Evolutionary conservation across 1,140 invertebrate genomes (phyloP).

Genomic region (Bombus terrestris): DNA sequence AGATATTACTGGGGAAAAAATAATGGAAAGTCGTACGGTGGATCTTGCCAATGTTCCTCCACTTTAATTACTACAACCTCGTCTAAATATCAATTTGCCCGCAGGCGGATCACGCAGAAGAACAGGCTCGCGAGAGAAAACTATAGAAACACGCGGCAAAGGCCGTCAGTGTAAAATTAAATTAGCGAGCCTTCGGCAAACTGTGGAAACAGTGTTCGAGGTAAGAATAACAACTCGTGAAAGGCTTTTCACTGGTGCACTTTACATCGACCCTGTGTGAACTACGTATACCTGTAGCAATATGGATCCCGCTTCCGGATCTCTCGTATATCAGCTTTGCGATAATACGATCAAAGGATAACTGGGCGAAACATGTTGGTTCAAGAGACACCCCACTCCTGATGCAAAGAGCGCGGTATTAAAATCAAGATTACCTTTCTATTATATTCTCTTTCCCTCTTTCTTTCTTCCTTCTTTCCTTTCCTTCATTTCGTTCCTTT

Average conservation of each 20-base stretch:
- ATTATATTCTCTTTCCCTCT: neutral
- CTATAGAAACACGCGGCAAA: constrained; percentile 21
- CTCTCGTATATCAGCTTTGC: constrained; percentile 51
- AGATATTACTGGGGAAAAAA: neutral
- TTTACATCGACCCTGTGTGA: constrained; percentile 49
- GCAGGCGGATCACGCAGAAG: neutral
- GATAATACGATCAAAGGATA: constrained; percentile 65
- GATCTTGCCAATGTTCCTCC: neutral
- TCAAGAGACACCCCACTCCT: constrained; percentile 44
- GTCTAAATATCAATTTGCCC: constrained; percentile 46
- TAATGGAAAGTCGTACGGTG: neutral
- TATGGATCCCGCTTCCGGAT: constrained; percentile 49
- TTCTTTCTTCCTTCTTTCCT: neutral
- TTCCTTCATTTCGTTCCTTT: neutral
- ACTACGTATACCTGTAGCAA: constrained; percentile 33
- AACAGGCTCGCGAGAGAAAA: constrained; percentile 12
- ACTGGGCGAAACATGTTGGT: constrained; percentile 51
- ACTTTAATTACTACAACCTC: constrained; percentile 22
- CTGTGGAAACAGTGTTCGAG: constrained; percentile 56
- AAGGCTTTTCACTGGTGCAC: constrained; percentile 43
- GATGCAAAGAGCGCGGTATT: constrained; percentile 7
- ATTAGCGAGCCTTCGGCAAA: constrained; percentile 65
- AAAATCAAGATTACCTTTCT: constrained; percentile 35
- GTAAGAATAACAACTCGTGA: constrained; percentile 63
- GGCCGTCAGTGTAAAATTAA: constrained; percentile 58